A percentile compares a stretch with the other conserved stretches of the same genome.
Evolutionary conservation across 2,888 invertebrate species (phyloP).

Genomic region (Aphidoletes aphidimyza): DNA sequence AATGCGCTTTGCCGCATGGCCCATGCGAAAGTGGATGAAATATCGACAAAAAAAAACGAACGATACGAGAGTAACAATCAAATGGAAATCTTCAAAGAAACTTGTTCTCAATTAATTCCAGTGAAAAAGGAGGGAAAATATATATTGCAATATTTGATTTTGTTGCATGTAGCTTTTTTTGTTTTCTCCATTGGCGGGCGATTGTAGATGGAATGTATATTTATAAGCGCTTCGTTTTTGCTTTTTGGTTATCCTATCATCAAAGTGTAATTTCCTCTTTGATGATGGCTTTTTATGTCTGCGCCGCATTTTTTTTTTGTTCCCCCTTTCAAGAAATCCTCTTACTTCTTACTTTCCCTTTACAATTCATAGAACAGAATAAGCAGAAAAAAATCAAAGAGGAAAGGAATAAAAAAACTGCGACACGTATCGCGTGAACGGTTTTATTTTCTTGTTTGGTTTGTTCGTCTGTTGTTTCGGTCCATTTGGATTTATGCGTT

Average conservation of each 20-base stretch:
- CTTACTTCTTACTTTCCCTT: not conserved
- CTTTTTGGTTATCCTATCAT: too few species aligned
- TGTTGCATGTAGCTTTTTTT: too few species aligned
- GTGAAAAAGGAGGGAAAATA: not conserved
- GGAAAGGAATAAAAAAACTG: not conserved
- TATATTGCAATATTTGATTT: too few species aligned
- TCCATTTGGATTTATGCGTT: too few species aligned
- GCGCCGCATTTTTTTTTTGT: too few species aligned
- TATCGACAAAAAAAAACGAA: not conserved
- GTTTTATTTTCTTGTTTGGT: not conserved
- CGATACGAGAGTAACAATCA: constrained; percentile 22
- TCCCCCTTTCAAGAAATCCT: not conserved
- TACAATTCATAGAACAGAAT: not conserved
- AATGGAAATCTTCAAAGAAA: not conserved
- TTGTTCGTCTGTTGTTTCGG: not conserved
- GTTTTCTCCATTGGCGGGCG: too few species aligned
- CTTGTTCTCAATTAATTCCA: not conserved
- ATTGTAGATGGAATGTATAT: too few species aligned
- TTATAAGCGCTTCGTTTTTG: too few species aligned
- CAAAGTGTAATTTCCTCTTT: not conserved
- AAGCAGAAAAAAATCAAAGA: not conserved
- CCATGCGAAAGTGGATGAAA: too few species aligned
- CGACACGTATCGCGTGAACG: not conserved
- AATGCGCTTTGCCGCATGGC: too few species aligned
- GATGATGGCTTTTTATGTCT: not conserved